phyloP scores from a whole-genome alignment of 2,797 vertebrate genomes.

The Sebastes vulpes region DNA sequence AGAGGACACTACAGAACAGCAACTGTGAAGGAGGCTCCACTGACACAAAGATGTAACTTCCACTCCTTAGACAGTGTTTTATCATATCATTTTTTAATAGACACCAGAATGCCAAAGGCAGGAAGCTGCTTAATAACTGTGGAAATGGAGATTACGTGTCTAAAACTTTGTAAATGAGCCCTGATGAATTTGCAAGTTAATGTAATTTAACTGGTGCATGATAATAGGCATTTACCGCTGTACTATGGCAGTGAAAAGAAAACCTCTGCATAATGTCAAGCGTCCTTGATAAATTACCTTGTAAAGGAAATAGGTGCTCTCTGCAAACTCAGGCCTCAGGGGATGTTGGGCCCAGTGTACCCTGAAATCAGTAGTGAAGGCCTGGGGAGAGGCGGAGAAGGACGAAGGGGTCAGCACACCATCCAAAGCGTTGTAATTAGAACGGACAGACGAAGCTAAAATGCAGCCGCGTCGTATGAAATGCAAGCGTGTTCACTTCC shows the following conservation, averaged over 20 bases:
- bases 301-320: constrained; percentile 99
- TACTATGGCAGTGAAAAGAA: background rate
- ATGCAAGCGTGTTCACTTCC: constrained; percentile 8
- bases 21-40: background rate
- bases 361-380: constrained; percentile 98
- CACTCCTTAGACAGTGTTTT: background rate
- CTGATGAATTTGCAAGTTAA: background rate
- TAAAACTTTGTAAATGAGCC: background rate
- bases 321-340: constrained; percentile 97
- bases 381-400: constrained; percentile 83
- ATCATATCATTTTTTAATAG: background rate
- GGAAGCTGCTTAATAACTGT: background rate
- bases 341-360: constrained; percentile 99
- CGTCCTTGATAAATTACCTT: constrained; percentile 87
- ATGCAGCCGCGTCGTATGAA: background rate
- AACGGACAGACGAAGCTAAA: constrained; percentile 61
- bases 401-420: constrained; percentile 64
- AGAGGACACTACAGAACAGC: background rate
- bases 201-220: background rate
- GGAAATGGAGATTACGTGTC: background rate
- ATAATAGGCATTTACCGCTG: background rate
- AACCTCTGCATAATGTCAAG: constrained; percentile 18
- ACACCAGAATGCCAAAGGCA: constrained; percentile 3
- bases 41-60: background rate
- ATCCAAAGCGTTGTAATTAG: constrained; percentile 33